phyloP scores from a whole-genome alignment of 2,888 invertebrate species.

The Cyrtodaria siliqua region DNA sequence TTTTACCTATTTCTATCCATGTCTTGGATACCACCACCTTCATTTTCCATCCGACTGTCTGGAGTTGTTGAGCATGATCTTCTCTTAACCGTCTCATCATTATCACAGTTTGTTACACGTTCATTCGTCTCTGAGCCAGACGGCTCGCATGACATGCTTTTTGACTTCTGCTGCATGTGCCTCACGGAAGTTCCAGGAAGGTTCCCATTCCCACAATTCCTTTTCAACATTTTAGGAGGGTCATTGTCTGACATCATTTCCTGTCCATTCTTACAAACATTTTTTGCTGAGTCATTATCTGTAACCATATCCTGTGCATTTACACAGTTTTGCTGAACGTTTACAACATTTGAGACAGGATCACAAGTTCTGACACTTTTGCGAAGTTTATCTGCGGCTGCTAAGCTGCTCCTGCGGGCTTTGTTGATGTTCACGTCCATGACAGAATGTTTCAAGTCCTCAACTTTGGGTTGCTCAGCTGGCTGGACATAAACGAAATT shows the following conservation, averaged over 20 bases:
- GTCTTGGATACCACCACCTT: neutral
- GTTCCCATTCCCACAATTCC: constrained; percentile 21
- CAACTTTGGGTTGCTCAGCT: constrained; percentile 68
- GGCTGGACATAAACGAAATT: constrained; percentile 72
- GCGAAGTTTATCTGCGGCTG: constrained; percentile 45
- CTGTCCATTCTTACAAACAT: neutral
- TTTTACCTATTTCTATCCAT: constrained; percentile 17
- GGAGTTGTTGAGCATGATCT: constrained; percentile 3
- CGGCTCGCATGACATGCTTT: constrained; percentile 40
- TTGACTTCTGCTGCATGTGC: constrained; percentile 55
- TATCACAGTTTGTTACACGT: constrained; percentile 1
- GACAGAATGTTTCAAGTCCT: constrained; percentile 75
- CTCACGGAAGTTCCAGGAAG: constrained; percentile 55
- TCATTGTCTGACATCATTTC: constrained; percentile 8
- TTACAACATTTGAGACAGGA: constrained; percentile 23
- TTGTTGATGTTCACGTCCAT: constrained; percentile 68
- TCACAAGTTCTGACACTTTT: constrained; percentile 29
- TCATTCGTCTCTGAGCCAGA: neutral
- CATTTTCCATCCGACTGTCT: neutral
- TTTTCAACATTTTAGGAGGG: constrained; percentile 11
- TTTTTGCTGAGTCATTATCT: constrained; percentile 16
- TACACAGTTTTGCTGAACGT: constrained; percentile 51
- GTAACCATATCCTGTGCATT: neutral
- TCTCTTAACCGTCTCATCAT: neutral
- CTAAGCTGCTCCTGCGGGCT: constrained; percentile 63